Evolutionary conservation across 2,797 vertebrate genomes (phyloP), one percentile per base, ranked within the genome.

Genomic region (Leptatherina wallacei): DNA sequence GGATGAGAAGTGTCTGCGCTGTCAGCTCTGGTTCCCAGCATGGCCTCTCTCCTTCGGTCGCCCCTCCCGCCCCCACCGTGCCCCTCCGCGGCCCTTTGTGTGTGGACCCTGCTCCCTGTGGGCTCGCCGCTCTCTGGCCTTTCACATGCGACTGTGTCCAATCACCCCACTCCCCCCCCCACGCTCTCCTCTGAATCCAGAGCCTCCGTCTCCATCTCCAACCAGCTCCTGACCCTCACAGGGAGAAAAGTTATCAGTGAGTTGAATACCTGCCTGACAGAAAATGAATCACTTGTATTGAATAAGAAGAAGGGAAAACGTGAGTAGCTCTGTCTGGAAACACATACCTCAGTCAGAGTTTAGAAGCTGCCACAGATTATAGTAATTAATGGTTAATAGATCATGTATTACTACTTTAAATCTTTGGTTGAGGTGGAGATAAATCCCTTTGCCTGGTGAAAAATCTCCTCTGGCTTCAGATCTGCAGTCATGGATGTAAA

Each of bases 121-220:
- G 93, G 89, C 92, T 91, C 90, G 78, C 87, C 71, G 75, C 90
- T 93, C 91, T 91, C 90, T 88, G 90, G 91, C 90, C 91, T 94
- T 94, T 95, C 93, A 94, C 90, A 92, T 91, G 91, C 83, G 86
- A 95, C 93, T 95, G 94, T 94, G 94, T 95, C 93, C 92, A 95
- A 94, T 95, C 92, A 92, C 87, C 77, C 74, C 12, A 49, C 84
- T 77, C 87, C 82, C 88, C 85, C 88, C 84, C 86, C 89, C 33
- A 1, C 8, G 3, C 30, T 32, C 87, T 75, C 82, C 83, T 74
- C 82, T 68, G 78, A 88, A 84, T 78, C 76, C 80, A 58, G 77
- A 86, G 80, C 76, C 89, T 78, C 84, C 56, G 69, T 89, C 80
- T 80, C 80, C 83, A 85, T 87, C 88, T 84, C 78, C 86, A 86